Base-by-base conservation (phyloP, 2,113 vertebrate species). In the Saccopteryx bilineata region DNA sequence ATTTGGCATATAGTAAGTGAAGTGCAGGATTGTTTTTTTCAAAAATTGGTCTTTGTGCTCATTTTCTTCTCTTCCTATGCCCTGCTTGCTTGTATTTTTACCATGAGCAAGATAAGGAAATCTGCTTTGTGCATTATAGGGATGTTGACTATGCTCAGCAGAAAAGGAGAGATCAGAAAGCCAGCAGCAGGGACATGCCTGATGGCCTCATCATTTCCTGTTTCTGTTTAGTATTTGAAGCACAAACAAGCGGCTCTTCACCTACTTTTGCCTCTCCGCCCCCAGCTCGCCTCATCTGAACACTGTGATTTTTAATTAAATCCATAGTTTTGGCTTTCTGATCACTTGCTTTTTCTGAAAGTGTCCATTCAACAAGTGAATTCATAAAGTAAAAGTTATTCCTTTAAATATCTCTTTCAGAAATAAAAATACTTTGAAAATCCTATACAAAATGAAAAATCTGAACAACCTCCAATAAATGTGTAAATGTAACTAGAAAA, bases 371-470 rank as follows among this genome's bases (percentile, higher is more conserved):
- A 90, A 74, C 5, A 54, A 81, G 19, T 88, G 71, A 76, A 94
- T 81, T 76, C 26, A 66, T 21, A 56, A 66, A 69, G 48, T 61
- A 39, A 79, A 90, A 74, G 3, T 48, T 54, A 75, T 90, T 91
- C 61, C 26, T 83, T 31, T 80, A 76, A 75, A 76, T 1, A 24
- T 65, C 14, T n/a, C 19, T 72, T 56, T 78, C 12, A 63, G 33
- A 82, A 93, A 84, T 80, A 95, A 96, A 81, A 65, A 66, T 71
- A 61, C n/a, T 72, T 68, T 28, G 82, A 68, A 91, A 93, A 94
- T 87, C 3, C 18, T 92, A 94, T 13, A 61, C 9, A 90, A 72
- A 95, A 60, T 60, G 68, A 79, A 92, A 92, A 89, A 90, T n/a
- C n/a, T 76, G 39, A 88, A 80, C 13, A 71, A 81, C 23, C 48